A percentile compares a stretch with the other conserved stretches of the same genome.
Conservation (phyloP, 2,797 vertebrate genomes). For the Luscinia luscinia region DNA sequence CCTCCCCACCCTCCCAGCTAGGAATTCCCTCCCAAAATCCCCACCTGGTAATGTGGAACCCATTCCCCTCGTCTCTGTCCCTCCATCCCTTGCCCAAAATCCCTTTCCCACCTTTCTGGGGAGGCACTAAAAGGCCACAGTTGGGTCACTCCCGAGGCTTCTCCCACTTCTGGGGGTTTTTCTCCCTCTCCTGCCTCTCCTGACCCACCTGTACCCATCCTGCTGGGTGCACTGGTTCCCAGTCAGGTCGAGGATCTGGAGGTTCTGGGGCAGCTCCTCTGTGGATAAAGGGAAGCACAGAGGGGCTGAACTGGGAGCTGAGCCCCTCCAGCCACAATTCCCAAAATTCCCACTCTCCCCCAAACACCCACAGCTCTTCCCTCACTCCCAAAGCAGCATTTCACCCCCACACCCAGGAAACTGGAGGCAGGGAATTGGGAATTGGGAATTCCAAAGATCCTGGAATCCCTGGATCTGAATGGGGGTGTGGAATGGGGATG, state of each 20-base stretch:
- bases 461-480: rapidly evolving
- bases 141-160: not conserved
- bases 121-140: rapidly evolving
- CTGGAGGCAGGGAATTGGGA: too few species aligned
- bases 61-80: not conserved
- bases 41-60: not conserved
- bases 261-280: conserved; percentile 77
- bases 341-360: rapidly evolving
- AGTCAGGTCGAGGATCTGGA: conserved; percentile 71
- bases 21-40: not conserved
- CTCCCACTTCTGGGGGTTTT: rapidly evolving
- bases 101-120: not conserved
- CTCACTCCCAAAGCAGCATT: not conserved
- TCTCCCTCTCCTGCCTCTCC: not conserved
- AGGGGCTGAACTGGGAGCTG: not conserved
- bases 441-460: not conserved
- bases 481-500: too few species aligned
- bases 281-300: not conserved
- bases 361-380: rapidly evolving
- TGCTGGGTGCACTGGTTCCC: conserved; percentile 73
- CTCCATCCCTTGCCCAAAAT: not conserved
- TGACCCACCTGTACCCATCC: conserved; percentile 71
- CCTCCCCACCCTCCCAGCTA: not conserved
- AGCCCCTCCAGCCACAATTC: not conserved
- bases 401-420: not conserved